phyloP scores from a whole-genome alignment of 2,797 vertebrate genomes.

The Tokudaia muenninki region DNA sequence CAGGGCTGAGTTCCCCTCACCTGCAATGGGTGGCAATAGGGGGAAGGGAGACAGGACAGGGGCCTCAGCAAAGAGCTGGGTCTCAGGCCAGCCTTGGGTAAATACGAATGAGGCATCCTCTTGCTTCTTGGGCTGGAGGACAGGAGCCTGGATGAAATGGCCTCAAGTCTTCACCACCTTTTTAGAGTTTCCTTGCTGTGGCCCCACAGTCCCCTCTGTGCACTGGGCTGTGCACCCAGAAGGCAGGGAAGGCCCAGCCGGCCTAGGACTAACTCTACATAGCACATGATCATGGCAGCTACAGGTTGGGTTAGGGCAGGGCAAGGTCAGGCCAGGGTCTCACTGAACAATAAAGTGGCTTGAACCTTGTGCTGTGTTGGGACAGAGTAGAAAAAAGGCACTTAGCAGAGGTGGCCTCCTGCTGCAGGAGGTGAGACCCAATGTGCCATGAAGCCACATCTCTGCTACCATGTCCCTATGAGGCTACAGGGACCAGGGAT shows the following conservation, averaged over 20 bases:
- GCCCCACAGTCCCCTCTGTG: background rate
- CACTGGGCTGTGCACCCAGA: background rate
- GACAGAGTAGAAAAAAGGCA: accelerated
- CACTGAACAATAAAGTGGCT: background rate
- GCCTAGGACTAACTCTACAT: background rate
- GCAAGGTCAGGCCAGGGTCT: background rate
- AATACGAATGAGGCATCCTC: accelerated
- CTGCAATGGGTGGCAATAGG: slow-evolving; percentile 80
- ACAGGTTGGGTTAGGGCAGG: no score
- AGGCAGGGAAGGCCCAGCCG: background rate
- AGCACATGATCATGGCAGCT: accelerated
- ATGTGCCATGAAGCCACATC: background rate
- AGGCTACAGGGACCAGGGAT: background rate
- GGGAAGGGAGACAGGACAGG: background rate
- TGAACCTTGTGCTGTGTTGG: accelerated
- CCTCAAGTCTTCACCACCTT: background rate
- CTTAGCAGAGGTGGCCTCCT: background rate
- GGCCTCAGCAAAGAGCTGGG: background rate
- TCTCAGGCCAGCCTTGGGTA: accelerated
- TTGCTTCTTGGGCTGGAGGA: background rate
- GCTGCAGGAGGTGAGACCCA: background rate
- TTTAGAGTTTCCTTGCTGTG: background rate
- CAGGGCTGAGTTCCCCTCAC: slow-evolving; percentile 94
- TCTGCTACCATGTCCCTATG: background rate
- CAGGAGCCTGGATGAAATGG: background rate